Conservation (phyloP, 1,140 invertebrate species). For the Macrotrachela quadricornifera region DNA sequence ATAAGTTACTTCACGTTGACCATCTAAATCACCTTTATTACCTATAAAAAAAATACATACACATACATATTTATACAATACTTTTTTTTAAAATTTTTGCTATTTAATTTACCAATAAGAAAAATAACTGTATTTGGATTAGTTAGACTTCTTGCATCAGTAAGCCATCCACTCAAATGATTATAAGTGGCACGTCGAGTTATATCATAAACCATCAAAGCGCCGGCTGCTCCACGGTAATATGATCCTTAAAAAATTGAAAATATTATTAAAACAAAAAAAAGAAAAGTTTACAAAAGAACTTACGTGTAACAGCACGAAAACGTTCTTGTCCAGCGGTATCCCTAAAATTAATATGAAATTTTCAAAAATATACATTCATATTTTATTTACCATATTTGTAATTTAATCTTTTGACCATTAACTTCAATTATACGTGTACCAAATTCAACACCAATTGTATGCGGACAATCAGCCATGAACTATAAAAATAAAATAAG, state of each 20-base stretch:
- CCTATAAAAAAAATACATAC: slow-evolving; percentile 74
- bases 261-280: slow-evolving; percentile 67
- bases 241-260: slow-evolving; percentile 45
- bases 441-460: slow-evolving; percentile 37
- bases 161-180: slow-evolving; percentile 95
- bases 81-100: slow-evolving; percentile 2
- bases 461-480: slow-evolving; percentile 99
- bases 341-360: slow-evolving; percentile 33
- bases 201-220: slow-evolving; percentile 97
- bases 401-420: slow-evolving; percentile 94
- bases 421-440: slow-evolving; percentile 80
- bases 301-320: slow-evolving; percentile 3
- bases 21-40: slow-evolving; percentile 94
- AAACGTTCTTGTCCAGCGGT: slow-evolving; percentile 68
- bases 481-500: slow-evolving; percentile 40
- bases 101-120: background rate
- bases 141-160: slow-evolving; percentile 91
- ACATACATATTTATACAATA: too few relatives aligned
- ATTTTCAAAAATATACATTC: background rate
- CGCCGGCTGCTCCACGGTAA: slow-evolving; percentile 89
- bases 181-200: slow-evolving; percentile 75
- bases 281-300: background rate
- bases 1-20: slow-evolving; percentile 90
- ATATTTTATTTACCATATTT: slow-evolving; percentile 44
- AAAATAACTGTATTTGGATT: slow-evolving; percentile 80